These are phyloP conservation scores for Grus americana DNA, from an alignment of 2,113 vertebrate genomes.

Conservation along the genomic window DNA sequence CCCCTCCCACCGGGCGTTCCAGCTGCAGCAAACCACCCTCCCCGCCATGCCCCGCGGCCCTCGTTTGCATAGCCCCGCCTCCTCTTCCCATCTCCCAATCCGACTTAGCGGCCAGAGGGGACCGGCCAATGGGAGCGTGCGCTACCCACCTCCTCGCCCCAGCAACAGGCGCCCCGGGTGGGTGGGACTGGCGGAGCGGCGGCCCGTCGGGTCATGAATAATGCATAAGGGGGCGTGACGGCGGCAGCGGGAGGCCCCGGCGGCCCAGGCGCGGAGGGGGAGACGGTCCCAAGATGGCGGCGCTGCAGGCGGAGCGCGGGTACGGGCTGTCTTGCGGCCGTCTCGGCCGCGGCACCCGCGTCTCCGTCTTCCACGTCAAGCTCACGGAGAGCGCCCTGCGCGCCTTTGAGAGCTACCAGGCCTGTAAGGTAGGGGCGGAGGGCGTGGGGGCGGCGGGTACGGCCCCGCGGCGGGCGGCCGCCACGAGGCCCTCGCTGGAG, in stretches of 20 bases:
- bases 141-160: conserved; percentile 1
- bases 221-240: conserved; percentile 66
- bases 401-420: conserved; percentile 90
- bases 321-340: conserved; percentile 96
- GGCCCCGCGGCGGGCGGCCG: background rate
- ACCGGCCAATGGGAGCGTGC: background rate
- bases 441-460: background rate
- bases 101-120: accelerated
- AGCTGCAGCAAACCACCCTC: background rate
- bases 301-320: conserved; percentile 93
- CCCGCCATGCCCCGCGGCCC: background rate
- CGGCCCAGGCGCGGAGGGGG: conserved; percentile 73
- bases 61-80: background rate
- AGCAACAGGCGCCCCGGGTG: background rate
- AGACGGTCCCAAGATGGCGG: conserved; percentile 96
- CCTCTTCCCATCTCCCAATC: background rate
- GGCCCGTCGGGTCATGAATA: conserved; percentile 71
- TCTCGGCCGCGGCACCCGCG: conserved; percentile 87
- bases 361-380: conserved; percentile 95
- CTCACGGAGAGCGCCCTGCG: conserved; percentile 92
- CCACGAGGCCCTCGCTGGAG: conserved; percentile 1
- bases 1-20: background rate
- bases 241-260: conserved; percentile 55
- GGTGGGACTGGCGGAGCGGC: background rate
- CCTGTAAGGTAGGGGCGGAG: conserved; percentile 82